Conservation (phyloP, 2,888 invertebrate species). For the Lacanobia oleracea region DNA sequence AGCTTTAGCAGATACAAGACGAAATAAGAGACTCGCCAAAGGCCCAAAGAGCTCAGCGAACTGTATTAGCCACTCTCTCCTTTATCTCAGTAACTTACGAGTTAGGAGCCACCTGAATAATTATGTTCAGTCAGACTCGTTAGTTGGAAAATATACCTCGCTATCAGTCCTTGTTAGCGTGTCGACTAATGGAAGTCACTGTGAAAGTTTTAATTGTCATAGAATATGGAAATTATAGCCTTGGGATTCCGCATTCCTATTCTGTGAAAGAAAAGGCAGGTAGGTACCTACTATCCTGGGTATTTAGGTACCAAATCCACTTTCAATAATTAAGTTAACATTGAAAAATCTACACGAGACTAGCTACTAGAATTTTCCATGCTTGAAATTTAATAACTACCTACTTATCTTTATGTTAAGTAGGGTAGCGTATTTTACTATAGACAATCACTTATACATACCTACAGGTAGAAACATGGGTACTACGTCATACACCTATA, state of each 20-base stretch:
- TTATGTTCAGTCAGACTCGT: constrained; percentile 26
- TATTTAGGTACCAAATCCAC: not conserved
- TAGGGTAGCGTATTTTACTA: too few species aligned
- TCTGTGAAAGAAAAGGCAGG: too few species aligned
- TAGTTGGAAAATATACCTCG: constrained; percentile 16
- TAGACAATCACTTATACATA: constrained; percentile 7
- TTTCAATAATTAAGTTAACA: not conserved
- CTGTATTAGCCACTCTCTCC: constrained; percentile 44
- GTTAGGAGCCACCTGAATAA: constrained; percentile 33
- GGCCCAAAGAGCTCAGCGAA: constrained; percentile 44
- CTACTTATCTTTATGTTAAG: too few species aligned
- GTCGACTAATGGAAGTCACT: not conserved
- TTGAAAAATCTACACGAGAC: too few species aligned
- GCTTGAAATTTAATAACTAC: too few species aligned
- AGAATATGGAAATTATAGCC: not conserved
- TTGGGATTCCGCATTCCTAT: not conserved
- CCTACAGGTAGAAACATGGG: not conserved
- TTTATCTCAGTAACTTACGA: constrained; percentile 36
- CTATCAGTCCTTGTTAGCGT: constrained; percentile 18
- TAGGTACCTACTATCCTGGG: too few species aligned
- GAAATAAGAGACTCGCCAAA: constrained; percentile 40
- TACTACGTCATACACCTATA: not conserved
- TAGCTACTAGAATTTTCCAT: too few species aligned
- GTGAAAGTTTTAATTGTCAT: constrained; percentile 9
- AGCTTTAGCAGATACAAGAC: constrained; percentile 38